These are phyloP conservation scores for Misgurnus anguillicaudatus DNA, from an alignment of 2,113 vertebrate genomes.

Conservation along the genomic window DNA sequence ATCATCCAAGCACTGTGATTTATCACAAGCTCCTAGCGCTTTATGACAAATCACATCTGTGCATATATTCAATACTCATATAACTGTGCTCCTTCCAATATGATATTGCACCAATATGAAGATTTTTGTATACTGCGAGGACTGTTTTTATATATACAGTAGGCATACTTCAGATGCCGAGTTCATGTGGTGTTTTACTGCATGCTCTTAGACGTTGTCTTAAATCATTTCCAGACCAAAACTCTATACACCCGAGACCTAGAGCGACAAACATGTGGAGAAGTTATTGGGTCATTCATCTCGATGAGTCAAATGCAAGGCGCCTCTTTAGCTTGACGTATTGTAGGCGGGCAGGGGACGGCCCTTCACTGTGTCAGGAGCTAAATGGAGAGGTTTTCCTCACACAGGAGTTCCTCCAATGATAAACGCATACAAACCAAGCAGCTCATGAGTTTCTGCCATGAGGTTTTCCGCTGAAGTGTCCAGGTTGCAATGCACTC, in stretches of 20 bases:
- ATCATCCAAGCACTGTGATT: too few species aligned
- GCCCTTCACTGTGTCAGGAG: constrained; percentile 25
- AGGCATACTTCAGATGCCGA: neutral
- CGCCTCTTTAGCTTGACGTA: constrained; percentile 45
- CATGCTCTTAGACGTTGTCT: neutral
- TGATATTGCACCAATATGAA: too few species aligned
- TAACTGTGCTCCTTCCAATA: too few species aligned
- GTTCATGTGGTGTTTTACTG: neutral
- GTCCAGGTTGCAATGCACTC: neutral
- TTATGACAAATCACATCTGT: too few species aligned
- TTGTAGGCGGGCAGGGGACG: constrained; percentile 27
- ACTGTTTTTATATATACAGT: neutral
- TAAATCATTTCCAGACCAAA: constrained; percentile 15
- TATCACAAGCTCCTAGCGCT: too few species aligned
- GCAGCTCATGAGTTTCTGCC: neutral
- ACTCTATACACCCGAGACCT: constrained; percentile 1
- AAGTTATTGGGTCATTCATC: constrained; percentile 33
- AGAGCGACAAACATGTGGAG: neutral
- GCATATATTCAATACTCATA: too few species aligned
- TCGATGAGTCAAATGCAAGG: constrained; percentile 30
- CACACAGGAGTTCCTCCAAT: constrained; percentile 31
- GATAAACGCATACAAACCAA: neutral
- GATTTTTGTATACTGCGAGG: neutral
- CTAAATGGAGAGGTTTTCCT: constrained; percentile 60
- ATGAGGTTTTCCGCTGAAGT: neutral